Percentiles rank a stretch among this genome's conserved stretches.
Evolutionary conservation across 2,888 invertebrate species (phyloP).

Genomic region (Spodoptera picta): DNA sequence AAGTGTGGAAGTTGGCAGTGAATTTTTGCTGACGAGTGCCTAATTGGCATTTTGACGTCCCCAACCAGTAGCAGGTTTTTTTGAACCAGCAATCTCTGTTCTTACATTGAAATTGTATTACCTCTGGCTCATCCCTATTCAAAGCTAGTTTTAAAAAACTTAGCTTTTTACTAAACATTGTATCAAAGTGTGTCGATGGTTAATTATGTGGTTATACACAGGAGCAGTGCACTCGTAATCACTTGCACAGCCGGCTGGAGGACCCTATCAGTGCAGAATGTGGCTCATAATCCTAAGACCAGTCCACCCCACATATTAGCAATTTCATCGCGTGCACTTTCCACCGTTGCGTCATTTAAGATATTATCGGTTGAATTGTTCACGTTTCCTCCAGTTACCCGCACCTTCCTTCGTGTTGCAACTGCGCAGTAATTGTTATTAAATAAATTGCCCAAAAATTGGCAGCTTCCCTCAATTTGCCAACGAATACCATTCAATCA

Average conservation of each 20-base stretch:
- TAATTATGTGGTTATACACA: background rate
- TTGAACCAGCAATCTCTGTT: too few relatives aligned
- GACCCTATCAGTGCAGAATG: slow-evolving; percentile 2
- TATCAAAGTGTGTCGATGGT: background rate
- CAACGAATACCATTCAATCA: slow-evolving; percentile 17
- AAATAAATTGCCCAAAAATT: slow-evolving; percentile 34
- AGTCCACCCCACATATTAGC: slow-evolving; percentile 16
- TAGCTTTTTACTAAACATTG: too few relatives aligned
- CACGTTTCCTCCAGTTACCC: slow-evolving; percentile 30
- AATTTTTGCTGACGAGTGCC: background rate
- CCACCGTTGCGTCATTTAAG: slow-evolving; percentile 54
- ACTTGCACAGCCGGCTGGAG: background rate
- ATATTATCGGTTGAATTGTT: slow-evolving; percentile 46
- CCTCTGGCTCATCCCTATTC: too few relatives aligned
- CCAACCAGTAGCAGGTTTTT: too few relatives aligned
- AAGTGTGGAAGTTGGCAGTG: background rate
- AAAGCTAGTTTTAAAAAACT: too few relatives aligned
- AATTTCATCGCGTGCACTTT: slow-evolving; percentile 52
- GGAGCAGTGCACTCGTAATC: background rate
- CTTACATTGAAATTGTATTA: too few relatives aligned
- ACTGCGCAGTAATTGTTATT: slow-evolving; percentile 25
- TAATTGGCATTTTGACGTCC: background rate
- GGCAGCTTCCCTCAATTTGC: slow-evolving; percentile 41
- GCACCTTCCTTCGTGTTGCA: slow-evolving; percentile 31
- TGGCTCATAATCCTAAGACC: slow-evolving; percentile 31